Percentiles rank a stretch among this genome's conserved stretches.
Conservation (phyloP, 2,888 invertebrate genomes). For the Tuta absoluta region DNA sequence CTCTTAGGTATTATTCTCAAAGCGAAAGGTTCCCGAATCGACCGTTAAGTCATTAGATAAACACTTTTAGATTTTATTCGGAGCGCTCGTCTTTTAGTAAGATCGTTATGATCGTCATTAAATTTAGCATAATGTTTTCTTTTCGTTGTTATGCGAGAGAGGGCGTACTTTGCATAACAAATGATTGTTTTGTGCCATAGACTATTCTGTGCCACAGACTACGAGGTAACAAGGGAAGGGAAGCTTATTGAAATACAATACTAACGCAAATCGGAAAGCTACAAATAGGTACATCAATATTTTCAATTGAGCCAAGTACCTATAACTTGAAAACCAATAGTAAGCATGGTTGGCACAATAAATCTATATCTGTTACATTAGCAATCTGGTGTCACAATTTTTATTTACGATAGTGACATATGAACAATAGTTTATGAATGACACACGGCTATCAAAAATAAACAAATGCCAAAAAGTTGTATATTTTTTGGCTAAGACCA, state of each 20-base stretch:
- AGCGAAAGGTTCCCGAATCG: not conserved
- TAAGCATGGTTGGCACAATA: too few species aligned
- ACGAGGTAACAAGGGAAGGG: not conserved
- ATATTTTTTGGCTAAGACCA: too few species aligned
- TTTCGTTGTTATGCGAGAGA: slow-evolving; percentile 10
- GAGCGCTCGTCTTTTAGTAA: not conserved
- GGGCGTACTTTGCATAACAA: slow-evolving; percentile 23
- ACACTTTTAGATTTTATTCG: slow-evolving; percentile 17
- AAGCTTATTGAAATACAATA: too few species aligned
- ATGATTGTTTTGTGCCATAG: slow-evolving; percentile 15
- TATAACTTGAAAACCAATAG: too few species aligned
- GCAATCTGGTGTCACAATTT: too few species aligned
- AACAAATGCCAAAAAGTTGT: too few species aligned
- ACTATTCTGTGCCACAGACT: not conserved
- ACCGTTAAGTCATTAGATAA: slow-evolving; percentile 12
- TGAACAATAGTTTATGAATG: too few species aligned
- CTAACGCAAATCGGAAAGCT: too few species aligned
- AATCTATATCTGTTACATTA: too few species aligned
- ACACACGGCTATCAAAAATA: too few species aligned
- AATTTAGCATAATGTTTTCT: slow-evolving; percentile 22
- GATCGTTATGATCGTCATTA: slow-evolving; percentile 21
- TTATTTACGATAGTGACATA: too few species aligned
- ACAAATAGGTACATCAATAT: too few species aligned
- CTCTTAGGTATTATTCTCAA: not conserved
- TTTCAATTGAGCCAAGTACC: not conserved